These are phyloP conservation scores for Telenomus remus DNA, from an alignment of 1,140 invertebrate species.

Conservation along the genomic window DNA sequence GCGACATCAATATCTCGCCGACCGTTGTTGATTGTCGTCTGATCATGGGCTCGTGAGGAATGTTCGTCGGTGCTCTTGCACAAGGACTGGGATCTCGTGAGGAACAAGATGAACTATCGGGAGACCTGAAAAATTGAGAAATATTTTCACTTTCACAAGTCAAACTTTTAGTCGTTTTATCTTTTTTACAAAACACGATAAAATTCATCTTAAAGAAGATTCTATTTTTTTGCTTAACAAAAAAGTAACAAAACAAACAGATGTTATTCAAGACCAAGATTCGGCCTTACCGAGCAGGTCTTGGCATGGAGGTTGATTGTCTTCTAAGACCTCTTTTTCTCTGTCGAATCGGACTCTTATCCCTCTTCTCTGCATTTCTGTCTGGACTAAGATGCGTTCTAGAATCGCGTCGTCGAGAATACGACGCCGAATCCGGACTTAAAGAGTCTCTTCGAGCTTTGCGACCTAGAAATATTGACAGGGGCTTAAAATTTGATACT, in stretches of 20 bases:
- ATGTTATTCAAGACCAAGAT: too few relatives aligned
- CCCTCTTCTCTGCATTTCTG: constrained; percentile 80
- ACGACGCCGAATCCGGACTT: constrained; percentile 89
- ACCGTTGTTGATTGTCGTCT: constrained; percentile 93
- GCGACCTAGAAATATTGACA: constrained; percentile 73
- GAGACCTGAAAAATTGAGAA: constrained; percentile 66
- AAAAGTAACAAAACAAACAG: too few relatives aligned
- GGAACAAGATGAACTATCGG: constrained; percentile 75
- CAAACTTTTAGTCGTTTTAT: too few relatives aligned
- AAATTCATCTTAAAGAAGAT: too few relatives aligned
- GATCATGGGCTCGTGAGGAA: constrained; percentile 81
- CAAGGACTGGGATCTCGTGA: constrained; percentile 83
- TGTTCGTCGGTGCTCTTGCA: constrained; percentile 73
- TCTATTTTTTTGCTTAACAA: too few relatives aligned
- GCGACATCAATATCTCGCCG: constrained; percentile 91
- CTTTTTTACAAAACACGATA: too few relatives aligned
- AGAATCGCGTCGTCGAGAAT: constrained; percentile 81
- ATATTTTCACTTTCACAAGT: neutral
- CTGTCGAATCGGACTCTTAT: constrained; percentile 82
- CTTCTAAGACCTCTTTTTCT: constrained; percentile 81
- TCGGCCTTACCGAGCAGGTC: constrained; percentile 68
- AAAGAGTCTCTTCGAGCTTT: constrained; percentile 88
- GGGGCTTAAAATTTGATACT: neutral
- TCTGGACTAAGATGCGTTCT: constrained; percentile 87
- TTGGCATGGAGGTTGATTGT: constrained; percentile 86